phyloP scores from a whole-genome alignment of 1,140 invertebrate genomes.

The Phocides pigmalion region DNA sequence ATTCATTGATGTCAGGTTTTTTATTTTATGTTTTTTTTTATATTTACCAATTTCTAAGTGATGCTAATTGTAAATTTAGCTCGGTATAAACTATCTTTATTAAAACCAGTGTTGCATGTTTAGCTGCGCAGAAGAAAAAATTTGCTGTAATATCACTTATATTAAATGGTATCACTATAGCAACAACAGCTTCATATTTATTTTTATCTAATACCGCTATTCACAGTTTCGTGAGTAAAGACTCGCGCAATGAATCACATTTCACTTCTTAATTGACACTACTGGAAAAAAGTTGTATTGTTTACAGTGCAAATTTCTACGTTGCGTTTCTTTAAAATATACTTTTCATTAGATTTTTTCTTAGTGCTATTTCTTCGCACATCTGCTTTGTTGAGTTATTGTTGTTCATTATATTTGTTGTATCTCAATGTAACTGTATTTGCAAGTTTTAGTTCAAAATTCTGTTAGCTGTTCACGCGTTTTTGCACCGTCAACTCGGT shows the following conservation, averaged over 20 bases:
- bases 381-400: not conserved
- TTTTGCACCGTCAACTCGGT: not conserved
- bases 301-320: conserved; percentile 32
- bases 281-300: conserved; percentile 26
- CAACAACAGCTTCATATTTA: not conserved
- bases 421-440: conserved; percentile 3
- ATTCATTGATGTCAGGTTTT: too few relatives aligned
- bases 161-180: too few relatives aligned
- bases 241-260: conserved; percentile 31
- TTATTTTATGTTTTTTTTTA: too few relatives aligned
- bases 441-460: not conserved
- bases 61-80: too few relatives aligned
- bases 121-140: too few relatives aligned
- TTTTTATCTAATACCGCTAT: conserved; percentile 12
- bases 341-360: conserved; percentile 17
- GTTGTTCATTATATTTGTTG: conserved; percentile 16
- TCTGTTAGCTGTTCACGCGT: not conserved
- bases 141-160: too few relatives aligned
- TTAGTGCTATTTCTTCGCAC: not conserved
- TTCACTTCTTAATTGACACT: conserved; percentile 34
- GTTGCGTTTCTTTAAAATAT: conserved; percentile 17
- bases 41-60: too few relatives aligned
- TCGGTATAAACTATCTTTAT: too few relatives aligned
- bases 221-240: conserved; percentile 21
- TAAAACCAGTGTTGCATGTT: too few relatives aligned